Evolutionary conservation across 2,888 invertebrate species (phyloP).

Genomic region (Loripinus fragilis): DNA sequence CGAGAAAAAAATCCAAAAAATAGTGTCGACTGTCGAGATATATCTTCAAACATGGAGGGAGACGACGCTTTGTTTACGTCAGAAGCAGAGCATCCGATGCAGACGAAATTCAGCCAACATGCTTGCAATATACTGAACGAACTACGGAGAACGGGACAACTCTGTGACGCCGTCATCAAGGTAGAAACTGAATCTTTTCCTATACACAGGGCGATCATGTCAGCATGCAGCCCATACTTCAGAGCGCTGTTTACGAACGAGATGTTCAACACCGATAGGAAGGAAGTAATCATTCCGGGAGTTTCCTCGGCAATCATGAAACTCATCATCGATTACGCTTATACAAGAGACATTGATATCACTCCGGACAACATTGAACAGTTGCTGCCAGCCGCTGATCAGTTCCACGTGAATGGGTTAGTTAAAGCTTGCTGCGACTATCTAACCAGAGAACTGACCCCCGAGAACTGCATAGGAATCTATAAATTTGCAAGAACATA

Average conservation of each 20-base stretch:
- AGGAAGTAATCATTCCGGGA: conserved; percentile 73
- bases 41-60: not conserved
- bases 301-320: conserved; percentile 91
- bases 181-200: conserved; percentile 92
- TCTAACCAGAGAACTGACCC: conserved; percentile 88
- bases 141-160: conserved; percentile 91
- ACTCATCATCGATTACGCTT: conserved; percentile 92
- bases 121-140: conserved; percentile 93
- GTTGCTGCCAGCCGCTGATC: conserved; percentile 92
- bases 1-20: not conserved
- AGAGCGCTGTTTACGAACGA: conserved; percentile 93
- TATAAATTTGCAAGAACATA: conserved; percentile 92
- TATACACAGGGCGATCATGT: conserved; percentile 88
- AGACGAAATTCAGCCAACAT: conserved; percentile 91
- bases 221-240: conserved; percentile 95
- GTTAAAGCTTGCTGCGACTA: conserved; percentile 92
- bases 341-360: conserved; percentile 91
- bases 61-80: not conserved
- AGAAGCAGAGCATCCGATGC: conserved; percentile 27
- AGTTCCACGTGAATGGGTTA: conserved; percentile 92
- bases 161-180: conserved; percentile 93
- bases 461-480: conserved; percentile 93
- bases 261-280: conserved; percentile 82
- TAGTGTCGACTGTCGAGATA: not conserved
- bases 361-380: conserved; percentile 90